Conservation (phyloP, 2,888 invertebrate genomes). For the Bhutanitis thaidina region DNA sequence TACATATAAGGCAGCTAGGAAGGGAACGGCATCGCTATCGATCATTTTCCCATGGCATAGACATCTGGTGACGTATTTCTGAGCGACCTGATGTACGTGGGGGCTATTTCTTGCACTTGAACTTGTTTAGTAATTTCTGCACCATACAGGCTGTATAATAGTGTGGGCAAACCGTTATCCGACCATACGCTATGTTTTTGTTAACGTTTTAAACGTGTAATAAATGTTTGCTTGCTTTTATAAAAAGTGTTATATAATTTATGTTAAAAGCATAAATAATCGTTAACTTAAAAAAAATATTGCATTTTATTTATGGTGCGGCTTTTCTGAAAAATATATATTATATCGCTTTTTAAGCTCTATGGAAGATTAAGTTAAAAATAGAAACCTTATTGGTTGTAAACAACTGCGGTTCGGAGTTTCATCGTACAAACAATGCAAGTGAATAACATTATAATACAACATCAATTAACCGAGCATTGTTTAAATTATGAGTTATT, state of each 20-base stretch:
- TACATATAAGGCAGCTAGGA: conserved; percentile 69
- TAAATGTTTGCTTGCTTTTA: too few relatives aligned
- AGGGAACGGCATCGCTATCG: conserved; percentile 42
- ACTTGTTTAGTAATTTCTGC: conserved; percentile 35
- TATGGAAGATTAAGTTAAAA: conserved; percentile 3
- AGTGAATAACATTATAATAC: conserved; percentile 43
- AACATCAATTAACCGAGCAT: conserved; percentile 55
- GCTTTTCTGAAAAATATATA: too few relatives aligned
- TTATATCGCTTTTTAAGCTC: too few relatives aligned
- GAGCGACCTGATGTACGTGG: conserved; percentile 49
- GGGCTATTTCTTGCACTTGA: conserved; percentile 61
- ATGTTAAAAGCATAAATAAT: too few relatives aligned
- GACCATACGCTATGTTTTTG: too few relatives aligned
- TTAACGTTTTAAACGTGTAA: too few relatives aligned
- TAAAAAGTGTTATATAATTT: too few relatives aligned
- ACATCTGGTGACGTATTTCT: conserved; percentile 61
- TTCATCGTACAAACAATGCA: conserved; percentile 39
- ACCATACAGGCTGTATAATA: background rate
- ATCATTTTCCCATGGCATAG: conserved; percentile 67
- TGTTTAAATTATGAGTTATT: conserved; percentile 59
- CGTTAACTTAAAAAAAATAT: too few relatives aligned
- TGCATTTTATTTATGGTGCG: too few relatives aligned
- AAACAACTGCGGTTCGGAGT: conserved; percentile 23
- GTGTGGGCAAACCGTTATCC: conserved; percentile 30
- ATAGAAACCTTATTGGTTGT: conserved; percentile 21